A percentile compares a stretch with the other conserved stretches of the same genome.
phyloP scores from a whole-genome alignment of 2,888 invertebrate species.

The Limnephilus rhombicus region DNA sequence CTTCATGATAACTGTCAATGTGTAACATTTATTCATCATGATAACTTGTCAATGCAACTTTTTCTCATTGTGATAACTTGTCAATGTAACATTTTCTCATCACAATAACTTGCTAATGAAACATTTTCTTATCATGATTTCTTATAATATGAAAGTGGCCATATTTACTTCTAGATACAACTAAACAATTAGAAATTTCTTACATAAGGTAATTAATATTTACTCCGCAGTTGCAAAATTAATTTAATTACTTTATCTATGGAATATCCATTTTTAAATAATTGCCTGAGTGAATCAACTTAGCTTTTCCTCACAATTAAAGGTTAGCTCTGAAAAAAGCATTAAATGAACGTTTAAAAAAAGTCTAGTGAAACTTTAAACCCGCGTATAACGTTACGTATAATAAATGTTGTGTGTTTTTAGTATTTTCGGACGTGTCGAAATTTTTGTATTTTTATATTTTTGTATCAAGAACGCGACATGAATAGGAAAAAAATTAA shows the following conservation, averaged over 20 bases:
- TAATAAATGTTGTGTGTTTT: constrained; percentile 16
- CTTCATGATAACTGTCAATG: neutral
- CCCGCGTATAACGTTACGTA: neutral
- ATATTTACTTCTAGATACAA: neutral
- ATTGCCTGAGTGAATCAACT: neutral
- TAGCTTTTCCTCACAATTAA: neutral
- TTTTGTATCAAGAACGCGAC: constrained; percentile 27
- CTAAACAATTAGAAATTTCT: neutral
- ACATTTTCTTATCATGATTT: neutral
- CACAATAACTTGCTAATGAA: neutral
- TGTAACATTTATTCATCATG: too few relatives aligned
- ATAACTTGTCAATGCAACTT: neutral
- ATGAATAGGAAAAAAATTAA: neutral
- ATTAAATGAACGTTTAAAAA: neutral
- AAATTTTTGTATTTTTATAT: constrained; percentile 45
- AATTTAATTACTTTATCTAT: too few relatives aligned
- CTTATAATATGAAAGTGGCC: neutral
- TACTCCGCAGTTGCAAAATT: neutral
- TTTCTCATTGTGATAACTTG: neutral
- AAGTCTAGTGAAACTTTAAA: neutral
- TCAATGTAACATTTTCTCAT: too few relatives aligned
- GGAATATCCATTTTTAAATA: too few relatives aligned
- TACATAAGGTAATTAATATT: neutral
- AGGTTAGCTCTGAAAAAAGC: neutral
- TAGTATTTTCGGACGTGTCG: constrained; percentile 5